A percentile compares a stretch with the other conserved stretches of the same genome.
Evolutionary conservation across 2,888 invertebrate species (phyloP).

Genomic region (Calameuta idolon): DNA sequence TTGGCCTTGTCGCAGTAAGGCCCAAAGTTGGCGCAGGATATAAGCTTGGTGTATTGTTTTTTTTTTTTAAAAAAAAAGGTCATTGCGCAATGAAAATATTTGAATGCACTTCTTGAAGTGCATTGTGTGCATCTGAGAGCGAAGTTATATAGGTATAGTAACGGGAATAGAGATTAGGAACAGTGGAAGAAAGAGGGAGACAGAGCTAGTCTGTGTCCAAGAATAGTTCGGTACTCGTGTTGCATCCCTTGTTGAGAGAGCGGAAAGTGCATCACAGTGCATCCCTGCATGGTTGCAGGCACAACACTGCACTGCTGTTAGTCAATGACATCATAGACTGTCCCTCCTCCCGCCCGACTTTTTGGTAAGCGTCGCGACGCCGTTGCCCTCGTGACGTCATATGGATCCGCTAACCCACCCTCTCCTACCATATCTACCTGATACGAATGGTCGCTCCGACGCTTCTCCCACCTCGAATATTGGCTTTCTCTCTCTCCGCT

Average conservation of each 20-base stretch:
- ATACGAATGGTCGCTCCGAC: neutral
- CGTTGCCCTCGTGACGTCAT: conserved; percentile 16
- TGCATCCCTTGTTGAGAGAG: neutral
- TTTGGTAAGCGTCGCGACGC: neutral
- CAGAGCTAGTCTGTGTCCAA: neutral
- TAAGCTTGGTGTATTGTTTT: neutral
- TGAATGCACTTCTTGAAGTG: neutral
- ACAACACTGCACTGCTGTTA: neutral
- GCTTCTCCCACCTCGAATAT: neutral
- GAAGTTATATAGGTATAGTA: neutral
- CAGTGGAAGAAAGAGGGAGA: neutral
- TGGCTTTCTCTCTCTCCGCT: neutral
- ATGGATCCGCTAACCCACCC: neutral
- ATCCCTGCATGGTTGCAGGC: neutral
- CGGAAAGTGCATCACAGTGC: neutral
- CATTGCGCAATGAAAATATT: neutral
- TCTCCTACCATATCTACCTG: conserved; percentile 18
- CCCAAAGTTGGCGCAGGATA: neutral
- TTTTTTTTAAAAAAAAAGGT: neutral
- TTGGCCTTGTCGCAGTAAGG: neutral
- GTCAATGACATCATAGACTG: neutral
- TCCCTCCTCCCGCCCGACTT: neutral
- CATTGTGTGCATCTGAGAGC: neutral
- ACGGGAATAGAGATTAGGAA: neutral
- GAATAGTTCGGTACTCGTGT: neutral